Evolutionary conservation across 2,888 invertebrate species (phyloP), one percentile per base, ranked within the genome.

Genomic region (Odontocerum albicorne): DNA sequence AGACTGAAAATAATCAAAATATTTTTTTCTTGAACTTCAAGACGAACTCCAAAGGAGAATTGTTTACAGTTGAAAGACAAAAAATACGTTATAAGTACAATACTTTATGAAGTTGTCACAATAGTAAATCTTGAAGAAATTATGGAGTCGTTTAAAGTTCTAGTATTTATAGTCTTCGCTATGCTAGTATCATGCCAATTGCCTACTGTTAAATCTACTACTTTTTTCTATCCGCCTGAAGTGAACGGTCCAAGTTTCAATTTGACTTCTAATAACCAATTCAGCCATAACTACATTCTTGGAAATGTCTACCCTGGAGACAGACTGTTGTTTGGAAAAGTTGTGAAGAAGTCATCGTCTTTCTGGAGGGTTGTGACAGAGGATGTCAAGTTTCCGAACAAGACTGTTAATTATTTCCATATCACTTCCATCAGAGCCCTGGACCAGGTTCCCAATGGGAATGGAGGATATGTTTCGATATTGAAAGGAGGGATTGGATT

Each of bases 371-470:
- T 66, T 1, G 52, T 47, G 2, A 59, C 57, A 4, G 38, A 62
- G 1, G 49, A 61, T 12, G 53, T 49, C 36, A 61, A 51, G 2
- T 67, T 66, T 58, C 63, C 57, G 1, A 51, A 57, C 16, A 36
- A 62, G 6, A 17, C 60, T 2, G 22, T 58, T 1, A 20, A 2
- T 1, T 56, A 51, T 43, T 57, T 62, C 12, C 57, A 39, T 6
- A 68, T 72, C 44, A 68, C 67, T 0, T 59, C 64, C 49, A 17
- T 72, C 1, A 49, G 54, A 3, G 68, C 67, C 0, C 16, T 66
- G 4, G 72, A 72, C 39, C 65, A 66, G 42, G 64, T 63, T 27
- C 64, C 56, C 12, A 64, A 69, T 15, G 71, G 69, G 1, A 68
- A 66, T 7, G 72, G 72, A 10, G 72, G 70, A 1, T 60, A 58